phyloP scores from a whole-genome alignment of 1,140 invertebrate species.

The Nephila pilipes region DNA sequence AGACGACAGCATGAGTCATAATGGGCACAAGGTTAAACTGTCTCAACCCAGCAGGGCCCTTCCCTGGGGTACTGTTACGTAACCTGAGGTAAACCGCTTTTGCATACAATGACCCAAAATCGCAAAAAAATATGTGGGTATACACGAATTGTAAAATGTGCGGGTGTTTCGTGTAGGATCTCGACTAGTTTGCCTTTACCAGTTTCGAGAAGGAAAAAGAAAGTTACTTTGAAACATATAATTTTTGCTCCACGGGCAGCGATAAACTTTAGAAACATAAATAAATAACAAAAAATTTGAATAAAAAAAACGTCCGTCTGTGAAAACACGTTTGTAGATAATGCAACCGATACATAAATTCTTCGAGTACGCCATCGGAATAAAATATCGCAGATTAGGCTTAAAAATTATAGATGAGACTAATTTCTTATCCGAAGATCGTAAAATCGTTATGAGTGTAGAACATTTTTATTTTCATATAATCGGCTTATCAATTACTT shows the following conservation, averaged over 20 bases:
- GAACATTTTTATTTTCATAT: no score
- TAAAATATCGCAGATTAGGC: background rate
- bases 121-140: conserved; percentile 10
- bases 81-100: conserved; percentile 39
- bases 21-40: conserved; percentile 14
- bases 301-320: background rate
- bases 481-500: no score
- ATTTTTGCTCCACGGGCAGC: background rate
- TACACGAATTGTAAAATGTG: conserved; percentile 1
- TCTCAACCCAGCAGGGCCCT: background rate
- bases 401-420: background rate
- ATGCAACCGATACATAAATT: background rate
- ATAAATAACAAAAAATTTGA: background rate
- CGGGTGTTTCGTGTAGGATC: conserved; percentile 47
- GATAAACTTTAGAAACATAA: background rate
- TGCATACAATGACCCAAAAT: conserved; percentile 54
- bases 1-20: background rate
- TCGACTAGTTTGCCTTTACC: conserved; percentile 19
- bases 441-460: no score
- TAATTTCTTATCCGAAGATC: no score
- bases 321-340: background rate
- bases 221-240: background rate
- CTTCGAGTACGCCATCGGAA: background rate
- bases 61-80: conserved; percentile 19
- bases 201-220: background rate